These are phyloP conservation scores for Neosilurus hyrtlii DNA, from an alignment of 2,797 vertebrate species.

Conservation along the genomic window DNA sequence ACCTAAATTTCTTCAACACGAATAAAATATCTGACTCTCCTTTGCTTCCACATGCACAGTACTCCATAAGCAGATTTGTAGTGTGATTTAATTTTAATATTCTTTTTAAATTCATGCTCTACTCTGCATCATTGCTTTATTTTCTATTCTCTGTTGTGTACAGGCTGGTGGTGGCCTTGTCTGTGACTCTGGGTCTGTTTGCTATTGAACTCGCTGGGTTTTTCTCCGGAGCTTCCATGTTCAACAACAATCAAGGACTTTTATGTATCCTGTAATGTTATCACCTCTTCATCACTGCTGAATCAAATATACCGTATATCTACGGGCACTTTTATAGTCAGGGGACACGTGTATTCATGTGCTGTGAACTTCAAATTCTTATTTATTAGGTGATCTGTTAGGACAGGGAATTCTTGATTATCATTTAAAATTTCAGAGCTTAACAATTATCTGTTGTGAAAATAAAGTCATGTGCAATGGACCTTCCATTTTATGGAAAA, in stretches of 20 bases:
- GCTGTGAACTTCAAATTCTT: too few species aligned
- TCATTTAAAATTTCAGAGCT: too few species aligned
- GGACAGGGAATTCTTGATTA: too few species aligned
- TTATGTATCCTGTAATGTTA: slow-evolving; percentile 80
- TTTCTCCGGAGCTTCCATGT: slow-evolving; percentile 88
- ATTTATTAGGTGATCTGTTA: too few species aligned
- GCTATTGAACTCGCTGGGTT: slow-evolving; percentile 83
- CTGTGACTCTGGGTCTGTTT: slow-evolving; percentile 82
- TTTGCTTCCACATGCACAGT: not conserved
- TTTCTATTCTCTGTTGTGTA: not conserved
- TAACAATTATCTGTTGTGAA: too few species aligned
- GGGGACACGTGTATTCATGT: too few species aligned
- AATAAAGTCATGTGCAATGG: too few species aligned
- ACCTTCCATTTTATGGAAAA: too few species aligned
- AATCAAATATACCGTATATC: not conserved
- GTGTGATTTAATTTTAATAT: not conserved
- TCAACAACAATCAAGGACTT: slow-evolving; percentile 83
- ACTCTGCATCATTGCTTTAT: not conserved
- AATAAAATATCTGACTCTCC: not conserved
- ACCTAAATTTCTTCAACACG: not conserved
- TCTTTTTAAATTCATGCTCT: not conserved
- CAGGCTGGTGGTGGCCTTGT: slow-evolving; percentile 82
- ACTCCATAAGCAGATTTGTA: not conserved
- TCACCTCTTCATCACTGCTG: not conserved
- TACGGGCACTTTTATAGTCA: too few species aligned